These are phyloP conservation scores for Alviniconcha marisindica DNA, from an alignment of 1,140 invertebrate species.

Conservation along the genomic window DNA sequence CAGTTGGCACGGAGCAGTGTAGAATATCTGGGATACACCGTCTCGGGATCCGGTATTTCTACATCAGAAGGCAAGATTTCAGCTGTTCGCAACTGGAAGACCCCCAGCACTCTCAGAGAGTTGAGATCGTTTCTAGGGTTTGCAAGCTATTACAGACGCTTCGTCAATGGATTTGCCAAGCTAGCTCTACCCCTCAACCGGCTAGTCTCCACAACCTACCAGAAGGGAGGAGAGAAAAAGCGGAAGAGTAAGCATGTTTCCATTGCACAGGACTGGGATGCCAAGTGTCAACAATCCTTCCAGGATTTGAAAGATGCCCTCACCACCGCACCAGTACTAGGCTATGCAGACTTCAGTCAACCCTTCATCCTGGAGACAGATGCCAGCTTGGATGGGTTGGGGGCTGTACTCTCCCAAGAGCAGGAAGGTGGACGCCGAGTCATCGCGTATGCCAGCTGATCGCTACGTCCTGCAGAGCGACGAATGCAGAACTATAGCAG, in stretches of 20 bases:
- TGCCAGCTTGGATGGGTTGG: conserved; percentile 54
- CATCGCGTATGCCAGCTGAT: conserved; percentile 51
- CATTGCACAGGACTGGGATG: background rate
- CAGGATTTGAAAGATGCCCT: conserved; percentile 40
- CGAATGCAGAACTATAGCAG: conserved; percentile 39
- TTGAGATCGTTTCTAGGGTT: conserved; percentile 77
- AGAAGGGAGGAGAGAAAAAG: background rate
- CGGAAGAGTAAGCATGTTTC: background rate
- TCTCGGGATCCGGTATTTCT: conserved; percentile 55
- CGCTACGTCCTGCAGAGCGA: conserved; percentile 33
- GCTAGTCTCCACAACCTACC: background rate
- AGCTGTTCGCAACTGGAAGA: conserved; percentile 64
- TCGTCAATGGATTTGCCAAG: conserved; percentile 68
- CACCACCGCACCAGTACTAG: conserved; percentile 45
- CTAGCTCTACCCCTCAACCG: conserved; percentile 65
- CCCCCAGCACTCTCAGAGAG: conserved; percentile 64
- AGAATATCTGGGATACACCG: conserved; percentile 51
- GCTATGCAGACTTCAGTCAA: conserved; percentile 45
- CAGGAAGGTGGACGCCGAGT: conserved; percentile 43
- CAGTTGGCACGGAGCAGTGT: conserved; percentile 37
- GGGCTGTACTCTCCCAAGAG: conserved; percentile 62
- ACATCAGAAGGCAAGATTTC: conserved; percentile 73
- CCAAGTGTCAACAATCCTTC: background rate
- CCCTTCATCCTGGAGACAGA: conserved; percentile 58
- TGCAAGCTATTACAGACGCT: conserved; percentile 72